Percentiles rank a stretch among this genome's conserved stretches.
These are phyloP conservation scores for Cephus runcator DNA, from an alignment of 2,888 invertebrate species.

Conservation along the genomic window DNA sequence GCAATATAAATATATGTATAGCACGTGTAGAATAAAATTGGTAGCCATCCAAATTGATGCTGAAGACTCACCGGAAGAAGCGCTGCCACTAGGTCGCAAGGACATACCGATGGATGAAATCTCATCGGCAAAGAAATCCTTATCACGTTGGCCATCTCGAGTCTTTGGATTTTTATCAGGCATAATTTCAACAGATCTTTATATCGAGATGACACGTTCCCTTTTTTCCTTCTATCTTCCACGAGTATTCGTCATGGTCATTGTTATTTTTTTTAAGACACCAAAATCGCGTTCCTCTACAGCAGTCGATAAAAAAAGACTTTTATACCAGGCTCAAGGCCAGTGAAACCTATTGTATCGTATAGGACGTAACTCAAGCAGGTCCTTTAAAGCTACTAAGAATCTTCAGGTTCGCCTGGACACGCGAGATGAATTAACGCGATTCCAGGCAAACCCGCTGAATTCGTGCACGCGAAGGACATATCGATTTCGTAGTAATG, in stretches of 20 bases:
- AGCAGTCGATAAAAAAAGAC: background rate
- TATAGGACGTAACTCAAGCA: background rate
- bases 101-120: constrained; percentile 90
- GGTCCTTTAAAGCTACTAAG: background rate
- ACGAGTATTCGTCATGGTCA: background rate
- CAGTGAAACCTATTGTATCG: background rate
- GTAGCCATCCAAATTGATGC: background rate
- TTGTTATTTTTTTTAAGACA: background rate
- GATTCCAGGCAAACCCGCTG: background rate
- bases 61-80: constrained; percentile 76
- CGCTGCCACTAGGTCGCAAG: constrained; percentile 76
- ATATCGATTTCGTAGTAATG: background rate
- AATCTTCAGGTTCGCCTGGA: background rate
- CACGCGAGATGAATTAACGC: background rate
- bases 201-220: background rate
- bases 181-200: constrained; percentile 44
- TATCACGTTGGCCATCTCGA: constrained; percentile 57
- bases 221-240: background rate
- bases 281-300: background rate
- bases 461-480: background rate
- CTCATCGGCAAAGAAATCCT: constrained; percentile 68
- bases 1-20: background rate
- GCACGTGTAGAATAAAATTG: background rate
- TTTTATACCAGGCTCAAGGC: background rate
- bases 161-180: constrained; percentile 57